phyloP scores from a whole-genome alignment of 2,888 invertebrate species.

The Alentia gelatinosa region DNA sequence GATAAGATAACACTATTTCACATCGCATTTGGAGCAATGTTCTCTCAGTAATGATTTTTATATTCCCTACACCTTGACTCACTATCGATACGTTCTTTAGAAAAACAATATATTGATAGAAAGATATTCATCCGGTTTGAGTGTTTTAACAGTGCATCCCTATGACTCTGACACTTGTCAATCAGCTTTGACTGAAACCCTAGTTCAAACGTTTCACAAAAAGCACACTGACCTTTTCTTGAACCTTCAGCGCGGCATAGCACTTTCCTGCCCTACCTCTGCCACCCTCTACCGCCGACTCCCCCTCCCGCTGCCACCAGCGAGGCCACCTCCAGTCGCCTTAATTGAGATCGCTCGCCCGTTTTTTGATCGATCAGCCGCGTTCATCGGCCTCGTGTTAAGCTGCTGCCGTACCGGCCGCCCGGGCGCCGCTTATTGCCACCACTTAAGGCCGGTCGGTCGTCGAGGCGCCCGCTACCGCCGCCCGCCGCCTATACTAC shows the following conservation, averaged over 20 bases:
- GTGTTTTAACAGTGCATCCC: too few species aligned
- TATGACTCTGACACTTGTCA: too few species aligned
- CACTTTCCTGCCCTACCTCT: neutral
- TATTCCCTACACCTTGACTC: too few species aligned
- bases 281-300: neutral
- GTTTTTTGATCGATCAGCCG: conserved; percentile 25
- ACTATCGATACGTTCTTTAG: too few species aligned
- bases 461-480: neutral
- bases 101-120: too few species aligned
- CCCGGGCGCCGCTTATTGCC: neutral
- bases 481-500: neutral
- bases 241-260: neutral
- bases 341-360: conserved; percentile 37
- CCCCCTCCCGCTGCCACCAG: neutral
- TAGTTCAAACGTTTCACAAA: neutral
- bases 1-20: too few species aligned
- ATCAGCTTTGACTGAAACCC: too few species aligned
- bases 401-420: neutral
- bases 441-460: neutral
- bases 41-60: too few species aligned
- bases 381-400: neutral
- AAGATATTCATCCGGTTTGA: too few species aligned
- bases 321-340: neutral
- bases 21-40: too few species aligned
- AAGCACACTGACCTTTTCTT: too few species aligned